These are phyloP conservation scores for Geotrupes spiniger DNA, from an alignment of 2,888 invertebrate genomes.

Conservation along the genomic window DNA sequence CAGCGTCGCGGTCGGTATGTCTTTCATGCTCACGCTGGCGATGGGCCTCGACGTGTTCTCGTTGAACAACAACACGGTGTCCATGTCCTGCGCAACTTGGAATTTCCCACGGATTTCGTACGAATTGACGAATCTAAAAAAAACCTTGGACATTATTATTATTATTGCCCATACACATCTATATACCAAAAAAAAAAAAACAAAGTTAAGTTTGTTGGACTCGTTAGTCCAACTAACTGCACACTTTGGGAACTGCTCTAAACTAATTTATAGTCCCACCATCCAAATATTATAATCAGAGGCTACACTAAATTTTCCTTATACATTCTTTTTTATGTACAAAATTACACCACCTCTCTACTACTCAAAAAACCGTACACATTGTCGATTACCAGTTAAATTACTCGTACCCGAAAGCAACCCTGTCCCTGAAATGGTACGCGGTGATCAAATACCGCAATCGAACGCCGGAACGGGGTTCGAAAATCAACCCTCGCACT, in stretches of 20 bases:
- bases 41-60: slow-evolving; percentile 79
- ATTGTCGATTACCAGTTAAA: not conserved
- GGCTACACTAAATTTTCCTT: no score
- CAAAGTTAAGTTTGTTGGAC: no score
- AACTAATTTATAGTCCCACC: no score
- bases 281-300: no score
- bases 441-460: slow-evolving; percentile 86
- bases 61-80: slow-evolving; percentile 84
- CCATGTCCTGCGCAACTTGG: slow-evolving; percentile 70
- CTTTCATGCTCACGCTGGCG: slow-evolving; percentile 84
- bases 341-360: no score
- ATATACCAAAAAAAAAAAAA: no score
- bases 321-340: no score
- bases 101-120: slow-evolving; percentile 64
- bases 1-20: slow-evolving; percentile 84
- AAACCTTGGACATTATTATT: no score
- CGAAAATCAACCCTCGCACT: slow-evolving; percentile 86
- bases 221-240: no score
- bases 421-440: slow-evolving; percentile 79
- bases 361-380: no score
- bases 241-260: no score
- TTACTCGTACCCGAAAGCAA: slow-evolving; percentile 76
- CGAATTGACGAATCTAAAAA: slow-evolving; percentile 66
- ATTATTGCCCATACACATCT: no score
- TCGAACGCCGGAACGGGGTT: slow-evolving; percentile 71